Conservation (phyloP, 2,797 vertebrate genomes). For the Todus mexicanus region DNA sequence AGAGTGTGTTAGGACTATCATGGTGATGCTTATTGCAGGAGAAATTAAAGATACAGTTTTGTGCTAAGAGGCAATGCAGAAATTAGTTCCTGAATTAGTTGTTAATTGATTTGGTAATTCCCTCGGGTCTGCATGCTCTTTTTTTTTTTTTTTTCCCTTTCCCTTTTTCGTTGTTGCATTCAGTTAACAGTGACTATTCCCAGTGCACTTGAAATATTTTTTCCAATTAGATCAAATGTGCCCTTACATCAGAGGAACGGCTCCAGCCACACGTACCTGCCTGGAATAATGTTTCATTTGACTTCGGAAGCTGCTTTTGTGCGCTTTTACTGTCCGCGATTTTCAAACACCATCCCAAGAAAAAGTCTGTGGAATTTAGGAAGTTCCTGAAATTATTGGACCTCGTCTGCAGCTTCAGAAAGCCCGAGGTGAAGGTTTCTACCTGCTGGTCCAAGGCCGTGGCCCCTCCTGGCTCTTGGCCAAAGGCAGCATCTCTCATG, state of each 20-base stretch:
- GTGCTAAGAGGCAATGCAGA: slow-evolving; percentile 86
- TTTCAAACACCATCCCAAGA: background rate
- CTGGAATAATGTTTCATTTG: slow-evolving; percentile 11
- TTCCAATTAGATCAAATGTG: slow-evolving; percentile 75
- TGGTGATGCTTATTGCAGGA: slow-evolving; percentile 80
- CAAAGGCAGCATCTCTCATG: background rate
- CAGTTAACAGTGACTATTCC: slow-evolving; percentile 81
- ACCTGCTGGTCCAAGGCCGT: background rate
- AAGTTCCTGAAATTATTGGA: background rate
- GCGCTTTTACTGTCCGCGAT: background rate
- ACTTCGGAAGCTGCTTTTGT: background rate
- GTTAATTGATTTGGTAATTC: slow-evolving; percentile 96
- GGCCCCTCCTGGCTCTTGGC: too few relatives aligned
- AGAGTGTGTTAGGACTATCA: slow-evolving; percentile 77
- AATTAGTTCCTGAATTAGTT: slow-evolving; percentile 88
- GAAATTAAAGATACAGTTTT: slow-evolving; percentile 85
- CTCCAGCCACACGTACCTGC: background rate
- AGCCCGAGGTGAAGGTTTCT: background rate
- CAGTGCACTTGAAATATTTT: slow-evolving; percentile 78
- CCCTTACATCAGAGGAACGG: slow-evolving; percentile 44
- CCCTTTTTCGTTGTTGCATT: slow-evolving; percentile 75
- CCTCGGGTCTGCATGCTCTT: slow-evolving; percentile 79
- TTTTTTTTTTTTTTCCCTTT: too few relatives aligned
- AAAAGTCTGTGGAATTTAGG: background rate
- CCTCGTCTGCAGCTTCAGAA: background rate